Conservation (phyloP, 2,888 invertebrate species). For the Volucella zonaria region DNA sequence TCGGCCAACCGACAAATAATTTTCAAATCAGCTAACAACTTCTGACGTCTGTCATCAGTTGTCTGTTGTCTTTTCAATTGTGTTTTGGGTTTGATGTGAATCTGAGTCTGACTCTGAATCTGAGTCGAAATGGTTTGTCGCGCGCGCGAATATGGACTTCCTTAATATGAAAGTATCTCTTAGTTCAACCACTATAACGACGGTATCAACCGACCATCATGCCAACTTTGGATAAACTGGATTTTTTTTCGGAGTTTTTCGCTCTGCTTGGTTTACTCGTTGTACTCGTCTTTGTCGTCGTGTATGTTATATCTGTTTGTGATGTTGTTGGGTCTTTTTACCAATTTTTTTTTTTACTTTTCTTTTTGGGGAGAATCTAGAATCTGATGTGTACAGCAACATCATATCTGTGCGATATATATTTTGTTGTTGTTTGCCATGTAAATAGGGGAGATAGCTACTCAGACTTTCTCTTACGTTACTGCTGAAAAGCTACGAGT, state of each 20-base stretch:
- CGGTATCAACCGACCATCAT: slow-evolving; percentile 78
- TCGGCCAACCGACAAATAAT: slow-evolving; percentile 27
- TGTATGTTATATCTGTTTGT: slow-evolving; percentile 51
- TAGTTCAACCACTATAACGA: slow-evolving; percentile 45
- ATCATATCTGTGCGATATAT: slow-evolving; percentile 23
- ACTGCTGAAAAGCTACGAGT: neutral
- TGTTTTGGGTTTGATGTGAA: slow-evolving; percentile 19
- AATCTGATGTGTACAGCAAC: slow-evolving; percentile 39
- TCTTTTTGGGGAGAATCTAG: slow-evolving; percentile 42
- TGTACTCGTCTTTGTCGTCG: neutral
- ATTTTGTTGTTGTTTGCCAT: slow-evolving; percentile 48
- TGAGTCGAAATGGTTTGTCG: neutral
- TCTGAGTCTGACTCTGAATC: neutral
- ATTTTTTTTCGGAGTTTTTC: slow-evolving; percentile 78
- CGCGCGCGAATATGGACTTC: slow-evolving; percentile 60
- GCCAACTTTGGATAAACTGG: slow-evolving; percentile 83
- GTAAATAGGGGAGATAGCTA: neutral
- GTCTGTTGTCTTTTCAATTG: no score
- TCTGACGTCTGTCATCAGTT: neutral
- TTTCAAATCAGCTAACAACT: slow-evolving; percentile 5
- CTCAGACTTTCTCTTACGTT: slow-evolving; percentile 8
- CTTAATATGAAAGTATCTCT: slow-evolving; percentile 52
- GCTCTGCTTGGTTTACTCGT: slow-evolving; percentile 21
- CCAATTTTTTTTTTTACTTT: neutral
- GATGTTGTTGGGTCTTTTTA: slow-evolving; percentile 35